Evolutionary conservation across 2,797 vertebrate genomes (phyloP), one percentile per base, ranked within the genome.

Genomic region (Otolemur crassicaudatus): DNA sequence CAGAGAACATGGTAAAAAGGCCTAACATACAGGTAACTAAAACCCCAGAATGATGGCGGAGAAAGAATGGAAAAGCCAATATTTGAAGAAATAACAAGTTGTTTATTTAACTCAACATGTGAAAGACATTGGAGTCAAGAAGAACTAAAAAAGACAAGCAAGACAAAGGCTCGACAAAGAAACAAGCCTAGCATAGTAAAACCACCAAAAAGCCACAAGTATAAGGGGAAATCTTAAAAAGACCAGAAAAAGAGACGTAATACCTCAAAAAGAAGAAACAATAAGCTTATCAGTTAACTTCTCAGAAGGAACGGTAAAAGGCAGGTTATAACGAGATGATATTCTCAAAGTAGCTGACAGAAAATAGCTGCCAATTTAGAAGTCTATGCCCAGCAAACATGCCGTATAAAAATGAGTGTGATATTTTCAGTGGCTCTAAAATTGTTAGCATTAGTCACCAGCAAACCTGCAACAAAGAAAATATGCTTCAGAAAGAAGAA

Each of bases 391-490:
- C n/a, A 63, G 70, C 49, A 91, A 69, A 43, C 25, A 53, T 1
- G 65, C 34, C 22, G 5, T 85, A 17, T 31, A 84, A 75, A 95
- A 93, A 46, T 67, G 43, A 81, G 25, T 7, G 43, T 80, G 6
- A 91, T 53, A 49, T 69, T 87, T 95, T 77, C 23, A 89, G 60
- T 43, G n/a, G 67, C 27, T 77, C 37, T 93, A 49, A 86, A 93
- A 37, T 23, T 63, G 13, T 87, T 40, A 87, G n/a, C 91, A 76
- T 81, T 70, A 94, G 63, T 80, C 27, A 75, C 27, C 49, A 82
- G 13, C 10, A 94, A 53, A 25, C 34, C 40, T 80, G 4, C 16
- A 43, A 70, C 22, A 58, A 53, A 84, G 63, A 70, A 69, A 90
- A 40, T 79, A 17, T 29, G 29, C 53, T 65, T 87, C 16, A 40